Percentiles rank a stretch among this genome's conserved stretches.
These are phyloP conservation scores for Erebia ligea DNA, from an alignment of 2,888 invertebrate species.

Conservation along the genomic window DNA sequence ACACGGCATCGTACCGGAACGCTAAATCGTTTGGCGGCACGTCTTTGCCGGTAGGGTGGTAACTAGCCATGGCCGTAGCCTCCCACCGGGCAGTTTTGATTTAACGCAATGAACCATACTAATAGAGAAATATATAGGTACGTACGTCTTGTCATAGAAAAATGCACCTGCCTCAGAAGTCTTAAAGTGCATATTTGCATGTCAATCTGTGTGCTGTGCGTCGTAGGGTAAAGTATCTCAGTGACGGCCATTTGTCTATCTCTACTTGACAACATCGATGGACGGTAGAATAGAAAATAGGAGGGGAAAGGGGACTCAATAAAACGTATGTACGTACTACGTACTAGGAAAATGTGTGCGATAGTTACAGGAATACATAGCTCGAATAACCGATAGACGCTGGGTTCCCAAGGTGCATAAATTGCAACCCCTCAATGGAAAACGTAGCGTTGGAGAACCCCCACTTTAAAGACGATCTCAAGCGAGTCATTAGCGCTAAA, in stretches of 20 bases:
- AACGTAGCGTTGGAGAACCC: neutral
- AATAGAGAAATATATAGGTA: too few relatives aligned
- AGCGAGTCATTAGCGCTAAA: neutral
- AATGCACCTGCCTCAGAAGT: neutral
- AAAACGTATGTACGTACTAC: constrained; percentile 6
- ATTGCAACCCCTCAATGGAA: neutral
- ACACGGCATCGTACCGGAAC: too few relatives aligned
- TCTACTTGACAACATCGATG: constrained; percentile 70
- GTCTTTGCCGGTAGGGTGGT: too few relatives aligned
- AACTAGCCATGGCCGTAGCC: too few relatives aligned
- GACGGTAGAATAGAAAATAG: constrained; percentile 78
- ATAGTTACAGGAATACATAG: constrained; percentile 3
- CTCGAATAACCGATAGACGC: neutral
- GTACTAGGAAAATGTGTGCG: constrained; percentile 20
- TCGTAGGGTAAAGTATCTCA: neutral
- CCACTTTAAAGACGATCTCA: neutral
- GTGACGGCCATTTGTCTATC: constrained; percentile 18
- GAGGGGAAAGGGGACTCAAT: constrained; percentile 33
- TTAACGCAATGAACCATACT: too few relatives aligned
- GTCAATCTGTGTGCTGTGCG: neutral
- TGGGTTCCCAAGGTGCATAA: neutral
- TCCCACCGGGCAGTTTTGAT: too few relatives aligned
- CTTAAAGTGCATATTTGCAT: neutral
- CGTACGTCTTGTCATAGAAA: neutral
- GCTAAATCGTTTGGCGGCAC: too few relatives aligned